Evolutionary conservation across 2,797 vertebrate genomes (phyloP), one percentile per base, ranked within the genome.

Genomic region (Neosilurus mollespiculum): DNA sequence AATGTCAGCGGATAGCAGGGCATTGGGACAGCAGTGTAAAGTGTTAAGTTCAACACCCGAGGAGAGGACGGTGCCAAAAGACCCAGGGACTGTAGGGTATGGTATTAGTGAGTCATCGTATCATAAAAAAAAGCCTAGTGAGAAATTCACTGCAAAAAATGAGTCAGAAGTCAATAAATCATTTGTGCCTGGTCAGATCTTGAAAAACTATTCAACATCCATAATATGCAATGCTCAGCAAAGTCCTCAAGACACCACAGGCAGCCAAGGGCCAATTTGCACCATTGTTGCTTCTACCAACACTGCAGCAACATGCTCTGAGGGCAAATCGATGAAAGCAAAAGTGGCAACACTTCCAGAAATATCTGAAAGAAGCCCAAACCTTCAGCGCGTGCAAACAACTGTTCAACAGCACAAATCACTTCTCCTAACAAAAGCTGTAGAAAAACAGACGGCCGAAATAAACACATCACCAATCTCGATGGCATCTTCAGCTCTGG

Each of bases 371-470:
- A 80, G 2, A 64, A 53, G 62, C 6, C 58, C 82, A 71, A 81
- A 82, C 71, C 61, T 37, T 30, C 58, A 77, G 9, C 26, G 12
- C 76, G 67, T 65, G 24, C 65, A 64, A 65, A 80, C 6, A 43
- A 77, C 53, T 61, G 18, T 58, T 69, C 69, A 24, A 14, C 70
- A 85, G 66, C 43, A 78, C 24, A 71, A 69, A 82, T 78, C 76
- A 71, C 30, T 59, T 24, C n/a, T 59, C 30, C 26, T 9, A 22
- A 24, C 62, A 30, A 59, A 24, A 65, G 56, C 79, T 62, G 69
- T 64, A 70, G 86, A 83, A 43, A 83, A 83, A 84, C 86, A 82
- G 66, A 69, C 12, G 11, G 58, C 49, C 56, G 87, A 88, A 84
- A 86, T 75, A 30, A 69, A 86, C 62, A 24, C 75, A 66, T 30